phyloP scores from a whole-genome alignment of 1,140 invertebrate species.

The Chironomus striatipennis region DNA sequence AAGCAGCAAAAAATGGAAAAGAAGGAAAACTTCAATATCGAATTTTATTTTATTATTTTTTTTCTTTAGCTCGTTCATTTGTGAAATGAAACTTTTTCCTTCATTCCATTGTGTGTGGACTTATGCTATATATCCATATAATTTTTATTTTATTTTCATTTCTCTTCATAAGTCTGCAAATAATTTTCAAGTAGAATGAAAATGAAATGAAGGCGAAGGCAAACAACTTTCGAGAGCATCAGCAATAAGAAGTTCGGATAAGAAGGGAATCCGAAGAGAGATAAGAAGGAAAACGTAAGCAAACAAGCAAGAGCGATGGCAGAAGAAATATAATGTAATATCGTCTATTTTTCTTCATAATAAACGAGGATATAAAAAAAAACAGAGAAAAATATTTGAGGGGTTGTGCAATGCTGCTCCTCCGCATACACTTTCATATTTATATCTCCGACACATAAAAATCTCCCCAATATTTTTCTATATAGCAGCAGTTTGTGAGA shows the following conservation, averaged over 20 bases:
- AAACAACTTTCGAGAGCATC: neutral
- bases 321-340: slow-evolving; percentile 23
- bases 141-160: neutral
- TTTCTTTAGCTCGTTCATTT: neutral
- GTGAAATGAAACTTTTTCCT: neutral
- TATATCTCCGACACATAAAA: neutral
- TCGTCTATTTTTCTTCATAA: slow-evolving; percentile 22
- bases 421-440: neutral
- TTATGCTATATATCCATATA: neutral
- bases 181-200: neutral
- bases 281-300: neutral
- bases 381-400: neutral
- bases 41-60: too few relatives aligned
- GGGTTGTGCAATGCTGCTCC: slow-evolving; percentile 16
- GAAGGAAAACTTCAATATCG: too few relatives aligned
- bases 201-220: neutral
- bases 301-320: neutral
- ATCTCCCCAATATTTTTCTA: neutral
- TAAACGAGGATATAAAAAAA: neutral
- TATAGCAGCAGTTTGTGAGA: neutral
- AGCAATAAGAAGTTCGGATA: too few relatives aligned
- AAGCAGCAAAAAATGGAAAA: too few relatives aligned
- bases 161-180: slow-evolving; percentile 15
- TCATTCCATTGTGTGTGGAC: neutral
- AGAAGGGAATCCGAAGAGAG: neutral